Evolutionary conservation across 2,797 vertebrate genomes (phyloP), one percentile per base, ranked within the genome.

Genomic region (Chelonia mydas): DNA sequence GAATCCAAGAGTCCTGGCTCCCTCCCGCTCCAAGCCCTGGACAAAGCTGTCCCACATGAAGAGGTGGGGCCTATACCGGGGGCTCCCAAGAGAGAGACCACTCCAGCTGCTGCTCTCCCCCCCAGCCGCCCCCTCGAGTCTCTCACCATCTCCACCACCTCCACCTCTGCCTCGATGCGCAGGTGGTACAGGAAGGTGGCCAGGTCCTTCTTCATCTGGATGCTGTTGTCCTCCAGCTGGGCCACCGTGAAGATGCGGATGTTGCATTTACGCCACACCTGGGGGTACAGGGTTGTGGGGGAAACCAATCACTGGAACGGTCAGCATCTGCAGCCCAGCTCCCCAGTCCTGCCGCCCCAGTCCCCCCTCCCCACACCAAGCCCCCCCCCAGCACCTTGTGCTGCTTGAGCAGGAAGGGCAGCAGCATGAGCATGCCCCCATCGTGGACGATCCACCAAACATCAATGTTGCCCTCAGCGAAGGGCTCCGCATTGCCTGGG

Each of bases 191-290:
- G 98, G 98, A 99, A 99, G 0, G 99, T 99, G 59, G 99, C 99
- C 97, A 99, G 98, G 98, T 99, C 99, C 95, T 99, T 99, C 94
- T 99, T 99, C 99, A 99, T 99, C 98, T 99, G 99, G 96, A 99
- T 99, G 98, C 99, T 99, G 97, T 99, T 99, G 98, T 99, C 99
- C 1, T 99, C 99, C 99, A 99, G 98, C 98, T 99, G 99, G 28
- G 99, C 99, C 98, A 99, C 99, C 0, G 99, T 99, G 98, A 99
- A 99, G 98, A 99, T 99, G 57, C 99, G 99, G 99, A 99, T 99
- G 98, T 99, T 99, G 98, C 99, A 99, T 97, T 99, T 99, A 96
- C 99, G 99, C 99, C 99, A 99, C 11, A 99, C 99, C 99, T 99
- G 96, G 6, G 0, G 41, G 15, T 3, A 33, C 3, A 6, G 57